Percentiles rank a stretch among this genome's conserved stretches.
Evolutionary conservation across 1,140 invertebrate genomes (phyloP).

Genomic region (Cryptotermes secundus): DNA sequence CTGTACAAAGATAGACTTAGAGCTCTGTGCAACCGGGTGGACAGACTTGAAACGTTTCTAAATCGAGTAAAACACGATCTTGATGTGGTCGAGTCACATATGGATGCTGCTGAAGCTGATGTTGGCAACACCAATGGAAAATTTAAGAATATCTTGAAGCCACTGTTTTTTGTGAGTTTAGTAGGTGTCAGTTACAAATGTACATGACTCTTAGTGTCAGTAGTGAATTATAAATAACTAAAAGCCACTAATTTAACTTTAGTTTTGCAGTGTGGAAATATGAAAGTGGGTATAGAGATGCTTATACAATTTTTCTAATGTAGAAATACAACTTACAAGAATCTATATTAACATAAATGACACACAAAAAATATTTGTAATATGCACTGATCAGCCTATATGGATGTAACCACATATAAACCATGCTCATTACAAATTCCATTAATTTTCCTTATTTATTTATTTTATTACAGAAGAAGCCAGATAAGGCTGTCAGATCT

Average conservation of each 20-base stretch:
- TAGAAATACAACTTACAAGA: too few species aligned
- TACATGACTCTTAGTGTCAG: neutral
- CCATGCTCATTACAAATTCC: too few species aligned
- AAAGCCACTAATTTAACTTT: too few species aligned
- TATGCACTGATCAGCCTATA: too few species aligned
- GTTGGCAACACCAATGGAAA: constrained; percentile 40
- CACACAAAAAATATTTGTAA: too few species aligned
- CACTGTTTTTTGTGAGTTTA: constrained; percentile 31
- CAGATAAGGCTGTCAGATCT: neutral
- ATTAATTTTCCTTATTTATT: too few species aligned
- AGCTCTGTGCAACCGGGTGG: constrained; percentile 40
- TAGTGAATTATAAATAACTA: too few species aligned
- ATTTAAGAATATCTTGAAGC: constrained; percentile 29
- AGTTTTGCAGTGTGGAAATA: too few species aligned
- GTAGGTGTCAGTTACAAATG: neutral
- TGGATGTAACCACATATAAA: too few species aligned
- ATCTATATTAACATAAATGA: too few species aligned
- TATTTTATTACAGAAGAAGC: constrained; percentile 19
- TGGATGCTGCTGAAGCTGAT: constrained; percentile 44
- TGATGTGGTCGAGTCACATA: constrained; percentile 42
- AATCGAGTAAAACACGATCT: constrained; percentile 43
- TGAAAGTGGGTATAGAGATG: neutral
- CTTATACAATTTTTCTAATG: too few species aligned
- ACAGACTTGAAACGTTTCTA: constrained; percentile 43
- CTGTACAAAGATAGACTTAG: constrained; percentile 42